Conservation (phyloP, 2,888 invertebrate genomes). For the Antheraea assamensis region DNA sequence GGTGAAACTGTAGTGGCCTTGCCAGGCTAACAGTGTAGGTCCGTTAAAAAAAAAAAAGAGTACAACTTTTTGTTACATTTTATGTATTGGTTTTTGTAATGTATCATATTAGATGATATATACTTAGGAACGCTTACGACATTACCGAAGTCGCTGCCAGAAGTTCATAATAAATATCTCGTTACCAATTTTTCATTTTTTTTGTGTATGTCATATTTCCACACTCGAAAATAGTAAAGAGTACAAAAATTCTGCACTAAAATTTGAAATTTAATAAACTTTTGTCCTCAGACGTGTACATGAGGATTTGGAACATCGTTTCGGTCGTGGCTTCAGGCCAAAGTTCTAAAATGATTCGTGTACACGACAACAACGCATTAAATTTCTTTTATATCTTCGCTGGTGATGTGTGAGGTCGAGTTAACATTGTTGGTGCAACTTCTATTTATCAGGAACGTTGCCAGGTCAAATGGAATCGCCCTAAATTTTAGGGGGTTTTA, state of each 20-base stretch:
- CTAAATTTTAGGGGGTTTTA: too few relatives aligned
- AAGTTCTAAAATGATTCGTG: slow-evolving; percentile 38
- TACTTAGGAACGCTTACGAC: background rate
- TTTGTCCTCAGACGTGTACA: slow-evolving; percentile 23
- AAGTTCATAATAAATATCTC: background rate
- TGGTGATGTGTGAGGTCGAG: slow-evolving; percentile 9
- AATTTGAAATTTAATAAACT: slow-evolving; percentile 33
- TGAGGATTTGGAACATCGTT: slow-evolving; percentile 19
- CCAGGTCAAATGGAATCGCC: too few relatives aligned
- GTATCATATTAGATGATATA: too few relatives aligned
- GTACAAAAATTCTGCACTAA: slow-evolving; percentile 28
- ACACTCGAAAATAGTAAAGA: slow-evolving; percentile 7
- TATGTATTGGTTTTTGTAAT: background rate
- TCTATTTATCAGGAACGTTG: background rate
- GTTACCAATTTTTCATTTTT: background rate
- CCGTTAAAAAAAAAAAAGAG: too few relatives aligned
- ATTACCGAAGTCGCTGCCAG: background rate
- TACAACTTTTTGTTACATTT: background rate
- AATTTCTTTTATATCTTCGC: slow-evolving; percentile 10
- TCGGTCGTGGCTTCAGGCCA: slow-evolving; percentile 38
- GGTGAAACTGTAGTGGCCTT: too few relatives aligned
- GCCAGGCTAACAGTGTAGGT: too few relatives aligned
- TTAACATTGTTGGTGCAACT: slow-evolving; percentile 8
- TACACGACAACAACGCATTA: slow-evolving; percentile 38
- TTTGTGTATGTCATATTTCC: too few relatives aligned